These are phyloP conservation scores for Drosophila sp. DNA, from an alignment of 1,140 invertebrate genomes.

Conservation along the genomic window DNA sequence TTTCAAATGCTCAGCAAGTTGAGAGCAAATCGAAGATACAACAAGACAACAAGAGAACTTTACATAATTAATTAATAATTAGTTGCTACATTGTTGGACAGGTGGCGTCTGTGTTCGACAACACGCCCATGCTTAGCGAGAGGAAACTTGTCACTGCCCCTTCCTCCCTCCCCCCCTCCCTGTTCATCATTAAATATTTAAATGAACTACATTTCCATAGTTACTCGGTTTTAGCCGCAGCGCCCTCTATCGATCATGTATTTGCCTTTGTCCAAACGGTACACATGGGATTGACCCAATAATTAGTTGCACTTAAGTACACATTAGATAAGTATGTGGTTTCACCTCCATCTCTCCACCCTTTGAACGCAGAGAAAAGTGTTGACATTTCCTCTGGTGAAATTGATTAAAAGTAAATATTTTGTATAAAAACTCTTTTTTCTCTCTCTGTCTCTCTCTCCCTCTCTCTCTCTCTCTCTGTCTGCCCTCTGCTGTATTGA, in stretches of 20 bases:
- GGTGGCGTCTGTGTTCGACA: slow-evolving; percentile 33
- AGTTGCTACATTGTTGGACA: slow-evolving; percentile 44
- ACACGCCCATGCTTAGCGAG: slow-evolving; percentile 29
- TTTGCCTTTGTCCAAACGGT: slow-evolving; percentile 19
- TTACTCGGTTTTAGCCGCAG: background rate
- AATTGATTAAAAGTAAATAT: slow-evolving; percentile 55
- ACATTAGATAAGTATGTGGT: slow-evolving; percentile 52
- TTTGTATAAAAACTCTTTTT: slow-evolving; percentile 19
- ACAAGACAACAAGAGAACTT: slow-evolving; percentile 28
- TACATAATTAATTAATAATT: slow-evolving; percentile 56
- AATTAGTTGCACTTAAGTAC: slow-evolving; percentile 51
- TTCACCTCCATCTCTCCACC: slow-evolving; percentile 10
- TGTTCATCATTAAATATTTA: slow-evolving; percentile 52
- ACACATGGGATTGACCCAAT: slow-evolving; percentile 46
- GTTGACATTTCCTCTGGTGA: slow-evolving; percentile 38
- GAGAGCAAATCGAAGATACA: background rate
- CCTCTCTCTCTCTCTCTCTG: background rate
- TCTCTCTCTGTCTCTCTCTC: background rate
- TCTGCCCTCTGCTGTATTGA: background rate
- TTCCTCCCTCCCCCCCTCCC: background rate
- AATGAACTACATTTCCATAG: slow-evolving; percentile 46
- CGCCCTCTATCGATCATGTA: slow-evolving; percentile 30
- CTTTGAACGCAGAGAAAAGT: background rate
- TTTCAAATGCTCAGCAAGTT: slow-evolving; percentile 18
- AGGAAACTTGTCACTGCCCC: background rate